Conservation (phyloP, 2,797 vertebrate species). For the Synaphobranchus kaupii region DNA sequence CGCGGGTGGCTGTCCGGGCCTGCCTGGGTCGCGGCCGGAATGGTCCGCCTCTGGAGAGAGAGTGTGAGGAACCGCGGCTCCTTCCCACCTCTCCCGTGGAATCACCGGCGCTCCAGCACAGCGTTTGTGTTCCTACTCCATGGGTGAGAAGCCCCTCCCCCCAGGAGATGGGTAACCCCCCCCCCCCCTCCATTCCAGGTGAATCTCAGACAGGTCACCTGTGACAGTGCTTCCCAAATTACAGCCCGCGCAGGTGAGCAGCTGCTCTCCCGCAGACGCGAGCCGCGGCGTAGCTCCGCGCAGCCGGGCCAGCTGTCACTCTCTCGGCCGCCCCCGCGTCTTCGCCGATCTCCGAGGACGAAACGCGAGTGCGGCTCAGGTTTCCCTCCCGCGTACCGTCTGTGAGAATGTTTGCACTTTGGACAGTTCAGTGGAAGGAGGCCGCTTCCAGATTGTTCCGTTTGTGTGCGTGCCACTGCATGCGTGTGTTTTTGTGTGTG, state of each 20-base stretch:
- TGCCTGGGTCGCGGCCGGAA: neutral
- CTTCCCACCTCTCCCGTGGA: neutral
- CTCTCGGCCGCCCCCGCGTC: neutral
- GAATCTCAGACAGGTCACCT: conserved; percentile 11
- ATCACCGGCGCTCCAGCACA: neutral
- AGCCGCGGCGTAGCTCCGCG: neutral
- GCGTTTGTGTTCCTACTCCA: neutral
- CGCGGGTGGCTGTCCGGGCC: neutral
- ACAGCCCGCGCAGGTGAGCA: neutral
- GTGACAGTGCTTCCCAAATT: neutral
- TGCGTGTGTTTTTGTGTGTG: neutral
- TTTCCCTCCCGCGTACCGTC: neutral
- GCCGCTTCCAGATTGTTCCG: neutral
- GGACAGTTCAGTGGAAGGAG: neutral
- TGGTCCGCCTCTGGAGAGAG: neutral
- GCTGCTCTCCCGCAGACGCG: neutral
- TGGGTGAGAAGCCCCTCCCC: neutral
- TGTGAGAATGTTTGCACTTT: neutral
- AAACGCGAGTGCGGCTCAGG: too few relatives aligned
- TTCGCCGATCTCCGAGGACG: neutral
- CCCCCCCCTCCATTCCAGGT: neutral
- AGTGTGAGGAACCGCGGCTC: neutral
- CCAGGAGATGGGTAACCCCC: neutral
- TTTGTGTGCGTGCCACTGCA: neutral
- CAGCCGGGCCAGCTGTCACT: neutral